These are phyloP conservation scores for Sisor rabdophorus DNA, from an alignment of 2,113 vertebrate genomes.

Conservation along the genomic window DNA sequence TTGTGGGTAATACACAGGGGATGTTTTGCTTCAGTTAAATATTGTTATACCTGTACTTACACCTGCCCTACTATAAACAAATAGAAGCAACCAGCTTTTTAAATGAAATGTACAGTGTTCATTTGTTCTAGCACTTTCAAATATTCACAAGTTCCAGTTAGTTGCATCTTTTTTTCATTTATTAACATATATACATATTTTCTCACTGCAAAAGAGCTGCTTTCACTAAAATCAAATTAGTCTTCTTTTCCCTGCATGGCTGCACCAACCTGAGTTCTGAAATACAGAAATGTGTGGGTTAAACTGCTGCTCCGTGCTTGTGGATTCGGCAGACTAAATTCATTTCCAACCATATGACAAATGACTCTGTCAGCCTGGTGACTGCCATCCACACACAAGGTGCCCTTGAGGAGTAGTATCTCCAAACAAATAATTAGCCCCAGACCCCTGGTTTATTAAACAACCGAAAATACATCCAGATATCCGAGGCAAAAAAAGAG, in stretches of 20 bases:
- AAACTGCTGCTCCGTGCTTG: slow-evolving; percentile 55
- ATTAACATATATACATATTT: neutral
- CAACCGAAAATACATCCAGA: slow-evolving; percentile 1
- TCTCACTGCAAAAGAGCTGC: neutral
- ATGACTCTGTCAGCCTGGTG: slow-evolving; percentile 62
- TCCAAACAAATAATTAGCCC: slow-evolving; percentile 41
- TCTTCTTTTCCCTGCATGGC: neutral
- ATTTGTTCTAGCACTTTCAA: neutral
- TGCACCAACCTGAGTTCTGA: neutral
- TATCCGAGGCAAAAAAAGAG: neutral
- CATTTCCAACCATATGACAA: slow-evolving; percentile 61
- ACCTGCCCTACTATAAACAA: no score
- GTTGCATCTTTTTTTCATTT: neutral
- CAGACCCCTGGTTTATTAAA: slow-evolving; percentile 13
- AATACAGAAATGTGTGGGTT: slow-evolving; percentile 48
- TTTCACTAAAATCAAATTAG: neutral
- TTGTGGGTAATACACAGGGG: neutral
- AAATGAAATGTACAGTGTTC: neutral
- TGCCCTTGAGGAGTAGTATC: slow-evolving; percentile 56
- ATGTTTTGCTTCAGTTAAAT: neutral
- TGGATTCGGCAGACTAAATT: slow-evolving; percentile 55
- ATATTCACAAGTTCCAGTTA: neutral
- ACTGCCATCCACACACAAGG: slow-evolving; percentile 60
- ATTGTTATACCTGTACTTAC: neutral
- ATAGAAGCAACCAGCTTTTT: no score